Conservation (phyloP, 2,888 invertebrate genomes). For the Lasioglossum marginatum region DNA sequence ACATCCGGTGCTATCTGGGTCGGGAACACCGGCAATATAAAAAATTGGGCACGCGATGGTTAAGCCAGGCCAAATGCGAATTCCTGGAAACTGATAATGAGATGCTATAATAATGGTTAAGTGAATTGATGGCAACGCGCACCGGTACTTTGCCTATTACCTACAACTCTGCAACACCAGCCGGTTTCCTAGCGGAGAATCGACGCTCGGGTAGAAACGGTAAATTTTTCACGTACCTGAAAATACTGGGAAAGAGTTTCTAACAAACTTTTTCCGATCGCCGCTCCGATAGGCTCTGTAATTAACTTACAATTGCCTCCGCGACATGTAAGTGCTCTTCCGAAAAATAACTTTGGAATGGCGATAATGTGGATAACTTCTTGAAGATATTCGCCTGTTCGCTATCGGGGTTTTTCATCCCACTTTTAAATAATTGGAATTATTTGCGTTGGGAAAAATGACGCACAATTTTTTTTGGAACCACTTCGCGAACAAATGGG, state of each 20-base stretch:
- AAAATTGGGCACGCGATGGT: background rate
- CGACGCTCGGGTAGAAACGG: background rate
- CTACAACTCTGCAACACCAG: background rate
- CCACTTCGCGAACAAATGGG: background rate
- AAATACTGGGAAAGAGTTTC: background rate
- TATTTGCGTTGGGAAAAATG: background rate
- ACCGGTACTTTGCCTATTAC: background rate
- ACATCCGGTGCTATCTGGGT: too few relatives aligned
- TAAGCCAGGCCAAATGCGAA: too few relatives aligned
- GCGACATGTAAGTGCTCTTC: background rate
- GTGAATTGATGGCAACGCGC: background rate
- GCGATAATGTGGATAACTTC: too few relatives aligned
- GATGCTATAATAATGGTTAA: background rate
- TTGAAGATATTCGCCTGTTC: too few relatives aligned
- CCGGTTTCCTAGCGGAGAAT: too few relatives aligned
- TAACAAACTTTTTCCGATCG: background rate
- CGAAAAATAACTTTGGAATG: background rate
- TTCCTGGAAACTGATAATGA: background rate
- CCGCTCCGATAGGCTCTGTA: background rate
- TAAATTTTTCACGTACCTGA: accelerated
- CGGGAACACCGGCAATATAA: background rate
- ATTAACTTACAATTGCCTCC: background rate
- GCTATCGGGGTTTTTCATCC: too few relatives aligned
- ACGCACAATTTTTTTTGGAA: too few relatives aligned
- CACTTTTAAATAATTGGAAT: too few relatives aligned